A percentile compares a stretch with the other conserved stretches of the same genome.
phyloP scores from a whole-genome alignment of 2,113 vertebrate genomes.

The Hyaena hyaena region DNA sequence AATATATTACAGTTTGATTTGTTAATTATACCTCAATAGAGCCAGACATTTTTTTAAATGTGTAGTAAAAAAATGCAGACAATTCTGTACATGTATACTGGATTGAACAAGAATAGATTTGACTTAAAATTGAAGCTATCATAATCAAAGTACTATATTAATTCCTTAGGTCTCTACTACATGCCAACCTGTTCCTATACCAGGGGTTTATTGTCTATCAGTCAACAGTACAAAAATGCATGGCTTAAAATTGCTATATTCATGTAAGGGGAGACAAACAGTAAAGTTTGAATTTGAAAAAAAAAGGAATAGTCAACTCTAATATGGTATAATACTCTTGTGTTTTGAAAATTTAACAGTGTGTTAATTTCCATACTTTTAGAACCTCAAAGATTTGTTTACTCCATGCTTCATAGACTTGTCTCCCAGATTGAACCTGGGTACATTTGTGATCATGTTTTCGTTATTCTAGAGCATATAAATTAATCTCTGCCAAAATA shows the following conservation, averaged over 20 bases:
- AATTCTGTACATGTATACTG: background rate
- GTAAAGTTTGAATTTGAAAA: background rate
- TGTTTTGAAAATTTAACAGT: background rate
- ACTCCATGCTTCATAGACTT: background rate
- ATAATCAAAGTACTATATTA: background rate
- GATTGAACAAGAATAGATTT: background rate
- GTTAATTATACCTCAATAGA: background rate
- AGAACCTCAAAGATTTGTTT: background rate
- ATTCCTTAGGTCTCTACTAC: background rate
- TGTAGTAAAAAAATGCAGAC: background rate
- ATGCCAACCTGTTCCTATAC: background rate
- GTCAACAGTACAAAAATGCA: background rate
- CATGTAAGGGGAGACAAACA: background rate
- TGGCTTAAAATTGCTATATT: background rate
- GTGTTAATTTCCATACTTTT: background rate
- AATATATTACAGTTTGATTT: background rate
- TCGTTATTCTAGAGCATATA: background rate
- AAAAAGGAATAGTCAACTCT: background rate
- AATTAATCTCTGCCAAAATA: background rate
- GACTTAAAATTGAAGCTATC: background rate
- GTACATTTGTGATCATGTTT: background rate
- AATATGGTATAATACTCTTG: background rate
- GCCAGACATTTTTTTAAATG: background rate
- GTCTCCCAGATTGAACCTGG: background rate
- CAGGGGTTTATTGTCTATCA: no score